Evolutionary conservation across 2,797 vertebrate genomes (phyloP), one percentile per base, ranked within the genome.

Genomic region (Tinamus major): DNA sequence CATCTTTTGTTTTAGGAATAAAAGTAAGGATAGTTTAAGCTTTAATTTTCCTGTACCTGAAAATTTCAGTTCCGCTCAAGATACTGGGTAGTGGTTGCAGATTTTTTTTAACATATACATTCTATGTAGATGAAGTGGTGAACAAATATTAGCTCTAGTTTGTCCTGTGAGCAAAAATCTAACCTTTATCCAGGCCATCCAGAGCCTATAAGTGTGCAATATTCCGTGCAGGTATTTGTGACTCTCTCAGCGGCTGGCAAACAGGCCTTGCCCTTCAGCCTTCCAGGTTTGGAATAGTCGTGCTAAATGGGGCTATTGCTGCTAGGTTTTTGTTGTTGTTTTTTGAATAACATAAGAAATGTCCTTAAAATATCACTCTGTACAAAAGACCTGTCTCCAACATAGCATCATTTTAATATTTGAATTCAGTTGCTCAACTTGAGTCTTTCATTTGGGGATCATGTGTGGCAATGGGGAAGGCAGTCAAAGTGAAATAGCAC

Each of bases 401-500:
- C 39, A 79, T 63, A n/a, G 19, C 9, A 70, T 35, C 23, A n/a
- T 76, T 94, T 95, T 78, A 46, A 56, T 46, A 53, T 56, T 61
- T 9, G 13, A 64, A 92, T 92, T 81, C 72, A 69, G 46, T 59
- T 87, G 16, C 37, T 74, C 49, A 53, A 24, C 59, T 78, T 85
- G 85, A 37, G 63, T 63, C 69, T 78, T 88, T 91, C 75, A 56
- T 62, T 77, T 85, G 42, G 27, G 9, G 53, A 48, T 79, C 62
- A 69, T 70, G 31, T 67, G 49, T 79, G 55, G n/a, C 76, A 72
- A 55, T 55, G 53, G 42, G 19, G 63, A 94, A 91, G 21, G 23
- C 49, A 86, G 80, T 87, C 35, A 68, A 90, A 94, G 26, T 92
- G 67, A 91, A 93, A 89, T 55, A 78, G 74, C 29, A 58, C 24